Evolutionary conservation across 1,140 invertebrate species (phyloP).

Genomic region (Gonioctena quinquepunctata): DNA sequence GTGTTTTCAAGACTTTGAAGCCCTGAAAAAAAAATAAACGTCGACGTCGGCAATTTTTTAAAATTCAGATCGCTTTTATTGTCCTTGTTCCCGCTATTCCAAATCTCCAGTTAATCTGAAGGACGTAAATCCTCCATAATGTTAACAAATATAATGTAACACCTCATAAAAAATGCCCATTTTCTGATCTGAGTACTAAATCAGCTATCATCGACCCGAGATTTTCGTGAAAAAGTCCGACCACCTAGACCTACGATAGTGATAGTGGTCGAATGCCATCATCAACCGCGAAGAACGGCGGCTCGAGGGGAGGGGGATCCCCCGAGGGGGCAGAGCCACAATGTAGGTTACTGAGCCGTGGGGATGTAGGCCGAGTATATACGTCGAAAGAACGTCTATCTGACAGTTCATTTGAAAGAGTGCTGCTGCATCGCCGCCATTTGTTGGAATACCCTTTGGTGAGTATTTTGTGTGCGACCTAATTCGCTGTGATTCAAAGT

Average conservation of each 20-base stretch:
- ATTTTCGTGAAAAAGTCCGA: background rate
- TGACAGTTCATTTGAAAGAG: constrained; percentile 43
- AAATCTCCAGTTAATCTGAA: too few relatives aligned
- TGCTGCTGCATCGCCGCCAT: constrained; percentile 31
- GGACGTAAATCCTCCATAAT: too few relatives aligned
- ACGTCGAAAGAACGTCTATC: constrained; percentile 36
- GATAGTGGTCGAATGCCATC: constrained; percentile 40
- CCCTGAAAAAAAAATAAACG: too few relatives aligned
- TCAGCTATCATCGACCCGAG: background rate
- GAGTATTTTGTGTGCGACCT: constrained; percentile 23
- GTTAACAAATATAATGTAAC: too few relatives aligned
- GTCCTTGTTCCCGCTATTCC: too few relatives aligned
- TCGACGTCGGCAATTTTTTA: too few relatives aligned
- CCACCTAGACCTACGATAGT: constrained; percentile 29
- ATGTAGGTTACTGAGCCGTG: constrained; percentile 51
- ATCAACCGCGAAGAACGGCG: constrained; percentile 2
- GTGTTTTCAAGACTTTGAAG: too few relatives aligned
- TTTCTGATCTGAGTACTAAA: background rate
- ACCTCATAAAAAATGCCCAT: background rate
- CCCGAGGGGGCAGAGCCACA: constrained; percentile 29
- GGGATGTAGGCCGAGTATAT: constrained; percentile 56
- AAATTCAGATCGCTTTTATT: too few relatives aligned
- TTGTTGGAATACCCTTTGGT: constrained; percentile 35
- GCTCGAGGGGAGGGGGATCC: constrained; percentile 28
- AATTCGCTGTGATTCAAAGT: too few relatives aligned